These are phyloP conservation scores for Didymodactylos carnosus DNA, from an alignment of 2,888 invertebrate species.

Conservation along the genomic window DNA sequence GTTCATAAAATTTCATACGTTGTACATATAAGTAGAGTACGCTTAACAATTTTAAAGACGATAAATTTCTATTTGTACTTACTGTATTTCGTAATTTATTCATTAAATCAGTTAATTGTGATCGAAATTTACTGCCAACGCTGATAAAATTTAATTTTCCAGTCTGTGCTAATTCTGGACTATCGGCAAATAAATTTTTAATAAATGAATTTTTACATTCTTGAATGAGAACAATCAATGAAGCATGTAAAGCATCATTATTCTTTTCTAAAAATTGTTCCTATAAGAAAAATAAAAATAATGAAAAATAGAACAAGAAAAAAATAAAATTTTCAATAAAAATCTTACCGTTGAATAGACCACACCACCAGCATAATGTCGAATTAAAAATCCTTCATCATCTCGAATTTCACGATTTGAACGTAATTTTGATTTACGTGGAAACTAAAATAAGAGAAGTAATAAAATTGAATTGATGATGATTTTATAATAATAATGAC, in stretches of 20 bases:
- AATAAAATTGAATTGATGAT: too few relatives aligned
- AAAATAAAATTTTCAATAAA: background rate
- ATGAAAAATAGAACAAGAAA: background rate
- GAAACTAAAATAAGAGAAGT: constrained; percentile 27
- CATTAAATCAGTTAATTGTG: constrained; percentile 69
- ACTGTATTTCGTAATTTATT: constrained; percentile 68
- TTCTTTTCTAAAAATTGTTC: constrained; percentile 88
- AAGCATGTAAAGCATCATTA: constrained; percentile 88
- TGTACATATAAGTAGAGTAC: too few relatives aligned
- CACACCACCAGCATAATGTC: constrained; percentile 92
- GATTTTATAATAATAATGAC: background rate
- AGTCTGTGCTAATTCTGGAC: constrained; percentile 7
- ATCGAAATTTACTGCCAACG: constrained; percentile 84
- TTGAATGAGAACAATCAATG: constrained; percentile 70
- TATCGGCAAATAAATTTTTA: background rate
- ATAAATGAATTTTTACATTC: constrained; percentile 43
- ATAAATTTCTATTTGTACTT: constrained; percentile 19
- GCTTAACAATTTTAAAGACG: too few relatives aligned
- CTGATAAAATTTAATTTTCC: constrained; percentile 55
- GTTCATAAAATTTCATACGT: too few relatives aligned
- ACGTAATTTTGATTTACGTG: constrained; percentile 66
- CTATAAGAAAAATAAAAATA: background rate
- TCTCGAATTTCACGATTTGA: constrained; percentile 71
- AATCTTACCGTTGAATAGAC: constrained; percentile 71
- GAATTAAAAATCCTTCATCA: constrained; percentile 79